phyloP scores from a whole-genome alignment of 1,140 invertebrate species.

The Drosophila sechellia region DNA sequence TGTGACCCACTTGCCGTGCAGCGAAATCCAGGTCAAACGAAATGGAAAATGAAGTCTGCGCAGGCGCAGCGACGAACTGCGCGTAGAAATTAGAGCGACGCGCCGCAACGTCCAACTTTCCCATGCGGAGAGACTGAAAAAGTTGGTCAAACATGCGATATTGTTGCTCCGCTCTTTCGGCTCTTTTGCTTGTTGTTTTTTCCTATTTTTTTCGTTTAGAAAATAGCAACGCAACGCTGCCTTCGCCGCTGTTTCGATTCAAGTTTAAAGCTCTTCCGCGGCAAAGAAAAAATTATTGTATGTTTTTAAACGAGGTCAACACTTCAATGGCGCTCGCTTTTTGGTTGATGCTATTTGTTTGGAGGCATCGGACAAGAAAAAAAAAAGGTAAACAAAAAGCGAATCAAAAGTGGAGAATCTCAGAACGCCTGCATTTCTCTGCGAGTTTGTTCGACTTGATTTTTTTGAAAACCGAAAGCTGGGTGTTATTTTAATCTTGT shows the following conservation, averaged over 20 bases:
- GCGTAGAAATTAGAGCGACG: slow-evolving; percentile 14
- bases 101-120: slow-evolving; percentile 61
- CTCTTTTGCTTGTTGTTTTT: slow-evolving; percentile 5
- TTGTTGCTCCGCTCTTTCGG: slow-evolving; percentile 16
- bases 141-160: slow-evolving; percentile 74
- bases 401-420: slow-evolving; percentile 59
- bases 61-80: slow-evolving; percentile 23
- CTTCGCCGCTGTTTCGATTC: slow-evolving; percentile 67
- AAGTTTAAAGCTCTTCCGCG: slow-evolving; percentile 82
- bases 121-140: slow-evolving; percentile 51
- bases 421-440: slow-evolving; percentile 24
- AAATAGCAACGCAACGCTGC: slow-evolving; percentile 63
- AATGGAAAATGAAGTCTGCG: slow-evolving; percentile 78
- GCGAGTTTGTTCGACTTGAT: not conserved
- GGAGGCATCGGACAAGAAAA: slow-evolving; percentile 13
- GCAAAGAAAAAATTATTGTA: slow-evolving; percentile 51
- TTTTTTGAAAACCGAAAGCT: slow-evolving; percentile 66
- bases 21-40: slow-evolving; percentile 83
- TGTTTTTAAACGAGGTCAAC: slow-evolving; percentile 77
- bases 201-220: slow-evolving; percentile 44
- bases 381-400: slow-evolving; percentile 57
- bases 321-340: slow-evolving; percentile 76
- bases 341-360: slow-evolving; percentile 37
- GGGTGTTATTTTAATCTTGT: slow-evolving; percentile 31
- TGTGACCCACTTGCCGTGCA: slow-evolving; percentile 68